phyloP scores from a whole-genome alignment of 2,797 vertebrate species.

The Choloepus didactylus region DNA sequence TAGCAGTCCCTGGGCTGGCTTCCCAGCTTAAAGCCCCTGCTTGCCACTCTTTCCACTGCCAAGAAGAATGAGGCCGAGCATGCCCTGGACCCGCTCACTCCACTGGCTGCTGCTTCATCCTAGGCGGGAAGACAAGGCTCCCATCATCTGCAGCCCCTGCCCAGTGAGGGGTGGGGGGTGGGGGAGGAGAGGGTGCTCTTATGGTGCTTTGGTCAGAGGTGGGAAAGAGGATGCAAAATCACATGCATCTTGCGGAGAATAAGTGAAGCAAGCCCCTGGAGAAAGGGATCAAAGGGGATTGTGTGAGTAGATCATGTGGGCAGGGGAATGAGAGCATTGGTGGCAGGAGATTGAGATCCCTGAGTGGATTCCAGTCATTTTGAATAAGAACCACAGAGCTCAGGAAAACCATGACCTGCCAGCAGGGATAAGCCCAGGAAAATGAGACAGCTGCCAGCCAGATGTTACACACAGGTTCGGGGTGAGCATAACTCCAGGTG shows the following conservation, averaged over 20 bases:
- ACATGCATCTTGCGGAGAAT: neutral
- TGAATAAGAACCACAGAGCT: neutral
- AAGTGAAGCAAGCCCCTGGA: neutral
- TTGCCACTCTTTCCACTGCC: neutral
- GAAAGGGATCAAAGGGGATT: neutral
- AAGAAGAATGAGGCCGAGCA: neutral
- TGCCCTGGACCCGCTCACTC: accelerated
- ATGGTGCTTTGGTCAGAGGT: neutral
- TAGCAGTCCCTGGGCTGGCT: neutral
- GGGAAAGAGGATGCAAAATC: neutral
- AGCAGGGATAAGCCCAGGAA: neutral
- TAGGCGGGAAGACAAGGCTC: neutral
- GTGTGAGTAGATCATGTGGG: neutral
- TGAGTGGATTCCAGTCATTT: neutral
- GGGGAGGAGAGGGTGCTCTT: neutral
- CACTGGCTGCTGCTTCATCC: neutral
- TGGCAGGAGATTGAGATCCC: neutral
- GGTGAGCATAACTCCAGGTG: neutral
- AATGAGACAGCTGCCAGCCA: neutral
- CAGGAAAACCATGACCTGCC: neutral
- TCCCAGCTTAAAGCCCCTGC: neutral
- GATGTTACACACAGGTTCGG: neutral
- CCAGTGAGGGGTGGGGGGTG: neutral
- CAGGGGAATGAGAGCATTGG: neutral
- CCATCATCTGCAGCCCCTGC: neutral